Percentiles rank a stretch among this genome's conserved stretches.
phyloP scores from a whole-genome alignment of 2,888 invertebrate species.

The Aspidiotus rigidus region DNA sequence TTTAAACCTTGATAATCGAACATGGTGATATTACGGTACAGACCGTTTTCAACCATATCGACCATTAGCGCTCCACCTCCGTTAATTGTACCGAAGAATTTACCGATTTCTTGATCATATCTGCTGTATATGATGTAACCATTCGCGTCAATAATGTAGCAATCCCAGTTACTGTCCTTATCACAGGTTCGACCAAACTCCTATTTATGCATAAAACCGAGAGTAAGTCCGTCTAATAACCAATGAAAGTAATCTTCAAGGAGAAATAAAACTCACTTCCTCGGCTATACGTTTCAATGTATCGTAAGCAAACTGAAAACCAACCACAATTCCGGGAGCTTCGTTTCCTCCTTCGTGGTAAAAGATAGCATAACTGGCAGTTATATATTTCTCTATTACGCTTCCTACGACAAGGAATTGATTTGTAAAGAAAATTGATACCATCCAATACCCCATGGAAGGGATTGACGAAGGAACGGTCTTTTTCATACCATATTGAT shows the following conservation, averaged over 20 bases:
- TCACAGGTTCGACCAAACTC: not conserved
- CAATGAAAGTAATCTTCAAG: not conserved
- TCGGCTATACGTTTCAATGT: constrained; percentile 58
- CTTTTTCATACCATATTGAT: no score
- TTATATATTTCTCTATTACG: constrained; percentile 49
- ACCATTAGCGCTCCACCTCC: constrained; percentile 63
- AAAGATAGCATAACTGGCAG: constrained; percentile 75
- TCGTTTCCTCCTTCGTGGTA: constrained; percentile 63
- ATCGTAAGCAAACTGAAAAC: constrained; percentile 70
- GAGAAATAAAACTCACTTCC: constrained; percentile 4
- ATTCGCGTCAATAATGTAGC: constrained; percentile 84
- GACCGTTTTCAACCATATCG: constrained; percentile 58
- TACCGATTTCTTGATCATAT: constrained; percentile 59
- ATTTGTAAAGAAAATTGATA: not conserved
- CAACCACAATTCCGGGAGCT: constrained; percentile 81
- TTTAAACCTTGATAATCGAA: constrained; percentile 82
- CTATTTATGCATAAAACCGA: not conserved
- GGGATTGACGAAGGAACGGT: not conserved
- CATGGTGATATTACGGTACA: constrained; percentile 65
- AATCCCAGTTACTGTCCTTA: constrained; percentile 46
- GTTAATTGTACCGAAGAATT: constrained; percentile 66
- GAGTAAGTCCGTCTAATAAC: not conserved
- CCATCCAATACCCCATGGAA: no score
- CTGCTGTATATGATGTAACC: constrained; percentile 74
- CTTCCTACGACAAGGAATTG: constrained; percentile 13